Base-by-base conservation (phyloP, 2,797 vertebrate species). In the Gallirallus australis region DNA sequence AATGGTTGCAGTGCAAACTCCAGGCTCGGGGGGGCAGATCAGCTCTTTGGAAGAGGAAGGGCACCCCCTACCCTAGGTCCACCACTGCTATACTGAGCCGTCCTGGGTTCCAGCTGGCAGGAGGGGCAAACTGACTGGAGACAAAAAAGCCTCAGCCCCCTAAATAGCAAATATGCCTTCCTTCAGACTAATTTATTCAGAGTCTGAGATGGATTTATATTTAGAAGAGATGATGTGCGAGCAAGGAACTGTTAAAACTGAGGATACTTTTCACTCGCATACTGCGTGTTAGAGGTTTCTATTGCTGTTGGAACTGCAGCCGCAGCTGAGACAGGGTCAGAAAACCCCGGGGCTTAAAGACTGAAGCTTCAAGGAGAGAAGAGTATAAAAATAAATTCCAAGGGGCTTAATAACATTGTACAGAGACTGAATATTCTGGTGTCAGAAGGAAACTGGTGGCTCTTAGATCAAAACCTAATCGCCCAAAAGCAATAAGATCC, bases 381-480 rank as follows among this genome's bases (percentile, higher is more conserved):
- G 57, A 54, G 64, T 92, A 92, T 82, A 97, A 97, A 97, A 97
- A 97, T 97, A 95, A 96, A 97, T 96, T 94, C 76, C 37, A 92
- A 92, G 94, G 91, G 83, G 84, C 93, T 96, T 96, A 96, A 95
- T 91, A 94, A 89, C 69, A 85, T 95, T 94, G 93, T 82, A 84
- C 48, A 94, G 78, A 87, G 71, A 57, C 75, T 90, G 79, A 84
- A 92, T 95, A 91, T 93, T 96, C 92, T 66, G 54, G 89, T 96
- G 94, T 89, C 93, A 90, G 82, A 81, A 96, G 75, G 83, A 93
- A 96, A 93, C 73, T 60, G 35, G 66, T 81, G 76, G 56, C 85
- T 96, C 86, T 95, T 94, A 93, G 89, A 96, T 92, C 94, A 97
- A 96, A 96, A 95, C 72, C 40, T 96, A 83, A 94, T 86, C 65